Percentiles rank a stretch among this genome's conserved stretches.
These are phyloP conservation scores for Epicampocera succincta DNA, from an alignment of 2,888 invertebrate species.

Conservation along the genomic window DNA sequence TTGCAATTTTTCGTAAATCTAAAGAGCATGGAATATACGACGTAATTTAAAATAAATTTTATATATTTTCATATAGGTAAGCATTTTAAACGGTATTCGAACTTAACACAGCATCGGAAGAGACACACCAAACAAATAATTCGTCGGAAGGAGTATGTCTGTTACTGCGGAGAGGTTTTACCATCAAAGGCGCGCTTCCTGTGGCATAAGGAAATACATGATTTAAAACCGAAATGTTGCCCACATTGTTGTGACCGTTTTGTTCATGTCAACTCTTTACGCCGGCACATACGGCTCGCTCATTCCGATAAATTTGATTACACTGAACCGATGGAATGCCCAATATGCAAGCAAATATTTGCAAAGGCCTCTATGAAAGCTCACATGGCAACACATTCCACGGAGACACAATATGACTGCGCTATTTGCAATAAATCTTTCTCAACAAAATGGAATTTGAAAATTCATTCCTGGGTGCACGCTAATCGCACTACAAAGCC, in stretches of 20 bases:
- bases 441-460: slow-evolving; percentile 94
- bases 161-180: slow-evolving; percentile 90
- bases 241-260: slow-evolving; percentile 93
- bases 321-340: slow-evolving; percentile 86
- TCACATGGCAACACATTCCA: slow-evolving; percentile 90
- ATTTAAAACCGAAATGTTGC: slow-evolving; percentile 91
- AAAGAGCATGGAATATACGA: too few species aligned
- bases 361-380: slow-evolving; percentile 90
- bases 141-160: slow-evolving; percentile 88
- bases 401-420: slow-evolving; percentile 90
- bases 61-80: slow-evolving; percentile 80
- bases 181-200: slow-evolving; percentile 91
- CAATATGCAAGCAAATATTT: slow-evolving; percentile 86
- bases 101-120: slow-evolving; percentile 92
- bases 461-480: slow-evolving; percentile 94
- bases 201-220: slow-evolving; percentile 94
- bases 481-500: slow-evolving; percentile 91
- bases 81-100: slow-evolving; percentile 91
- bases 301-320: slow-evolving; percentile 90
- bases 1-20: too few species aligned
- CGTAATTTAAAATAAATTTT: too few species aligned
- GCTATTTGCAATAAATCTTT: slow-evolving; percentile 92
- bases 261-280: slow-evolving; percentile 91
- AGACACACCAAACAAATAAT: slow-evolving; percentile 89
- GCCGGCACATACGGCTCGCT: slow-evolving; percentile 90